Base-by-base conservation (phyloP, 2,888 invertebrate genomes). In the Heliconius hortense region DNA sequence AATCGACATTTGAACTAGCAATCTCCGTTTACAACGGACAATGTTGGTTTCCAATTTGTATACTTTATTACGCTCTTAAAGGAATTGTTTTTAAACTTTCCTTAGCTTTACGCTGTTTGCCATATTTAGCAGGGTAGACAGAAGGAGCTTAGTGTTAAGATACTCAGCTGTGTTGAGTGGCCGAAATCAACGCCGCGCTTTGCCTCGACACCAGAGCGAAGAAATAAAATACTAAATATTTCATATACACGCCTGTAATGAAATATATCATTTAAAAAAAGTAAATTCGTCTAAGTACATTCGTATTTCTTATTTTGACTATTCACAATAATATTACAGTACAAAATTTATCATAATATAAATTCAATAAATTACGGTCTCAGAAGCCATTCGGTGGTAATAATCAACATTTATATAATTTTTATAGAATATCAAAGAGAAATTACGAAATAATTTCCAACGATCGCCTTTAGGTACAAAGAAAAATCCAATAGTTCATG, bases 361-460 rank as follows among this genome's bases (percentile, higher is more conserved):
- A 43, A 43, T 43, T 43, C 4, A 43, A 15, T 43, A 43, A 31
- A 4, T 21, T 31, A 31, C 31, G 21, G 10, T 31, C 31, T 63
- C 8, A 39, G 64, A 64, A 39, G 39, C 39, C 35, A 39, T 64
- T 24, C 39, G 15, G 35, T 35, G 3, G 2, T 24, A n/a, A 13
- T 39, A 35, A 4, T 39, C 5, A 10, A 31, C 31, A 24, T 64
- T 64, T 35, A 24, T n/a, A 11, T 35, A 64, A 15, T 64, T 64
- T 64, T 10, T 39, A 11, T 24, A 24, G n/a, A 28, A 62, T 13
- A 39, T 39, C 64, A 64, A 64, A 39, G 39, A 39, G n/a, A 64
- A 39, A 10, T 15, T n/a, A 24, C 11, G 13, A 64, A 64, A 24
- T 64, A 64, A 64, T 35, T 64, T 64, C 24, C 64, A 64, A 64